Evolutionary conservation across 2,888 invertebrate genomes (phyloP).

Genomic region (Bruchidius siliquastri): DNA sequence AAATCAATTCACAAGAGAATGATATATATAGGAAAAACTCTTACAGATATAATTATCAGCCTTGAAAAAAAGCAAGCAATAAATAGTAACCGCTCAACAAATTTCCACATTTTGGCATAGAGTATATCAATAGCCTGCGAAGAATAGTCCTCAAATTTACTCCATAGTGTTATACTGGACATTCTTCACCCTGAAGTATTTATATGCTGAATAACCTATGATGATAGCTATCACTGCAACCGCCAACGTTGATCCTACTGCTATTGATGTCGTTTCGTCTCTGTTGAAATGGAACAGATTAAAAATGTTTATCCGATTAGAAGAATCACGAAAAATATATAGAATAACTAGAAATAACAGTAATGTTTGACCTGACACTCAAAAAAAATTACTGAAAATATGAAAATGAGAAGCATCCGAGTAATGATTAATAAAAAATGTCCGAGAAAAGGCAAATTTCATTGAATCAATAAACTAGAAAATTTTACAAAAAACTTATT

Average conservation of each 20-base stretch:
- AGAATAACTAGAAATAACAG: too few relatives aligned
- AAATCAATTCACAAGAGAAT: too few relatives aligned
- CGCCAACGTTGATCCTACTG: constrained; percentile 79
- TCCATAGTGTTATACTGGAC: constrained; percentile 91
- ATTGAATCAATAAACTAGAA: too few relatives aligned
- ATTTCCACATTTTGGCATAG: neutral
- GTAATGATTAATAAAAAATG: too few relatives aligned
- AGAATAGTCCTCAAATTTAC: constrained; percentile 42
- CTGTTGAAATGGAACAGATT: constrained; percentile 39
- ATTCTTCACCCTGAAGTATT: constrained; percentile 84
- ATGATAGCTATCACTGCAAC: constrained; percentile 76
- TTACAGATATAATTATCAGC: neutral
- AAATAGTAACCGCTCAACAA: neutral
- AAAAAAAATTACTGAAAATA: too few relatives aligned
- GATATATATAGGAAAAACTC: too few relatives aligned
- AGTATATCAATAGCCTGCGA: neutral
- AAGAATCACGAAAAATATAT: too few relatives aligned
- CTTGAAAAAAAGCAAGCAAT: neutral
- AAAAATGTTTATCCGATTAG: neutral
- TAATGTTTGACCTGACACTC: too few relatives aligned
- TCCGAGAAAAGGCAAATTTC: too few relatives aligned
- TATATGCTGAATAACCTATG: constrained; percentile 78
- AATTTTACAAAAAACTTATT: too few relatives aligned
- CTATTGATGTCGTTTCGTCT: constrained; percentile 80
- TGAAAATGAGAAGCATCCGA: too few relatives aligned